Evolutionary conservation across 2,113 vertebrate genomes (phyloP).

Genomic region (Pelvicachromis taeniatus): DNA sequence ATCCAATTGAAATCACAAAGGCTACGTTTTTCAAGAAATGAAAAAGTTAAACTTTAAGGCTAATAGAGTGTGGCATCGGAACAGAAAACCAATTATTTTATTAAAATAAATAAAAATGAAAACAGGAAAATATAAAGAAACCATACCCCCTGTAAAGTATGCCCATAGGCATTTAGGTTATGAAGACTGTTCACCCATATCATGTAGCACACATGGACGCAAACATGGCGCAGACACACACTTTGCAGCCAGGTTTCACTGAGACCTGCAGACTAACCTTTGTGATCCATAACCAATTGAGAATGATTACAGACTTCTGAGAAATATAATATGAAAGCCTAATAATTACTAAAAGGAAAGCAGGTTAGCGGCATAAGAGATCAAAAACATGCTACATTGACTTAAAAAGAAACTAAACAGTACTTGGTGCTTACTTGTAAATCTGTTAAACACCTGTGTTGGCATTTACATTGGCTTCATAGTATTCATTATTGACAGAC

Average conservation of each 20-base stretch:
- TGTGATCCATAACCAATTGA: constrained; percentile 55
- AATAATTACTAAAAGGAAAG: background rate
- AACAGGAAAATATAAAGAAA: background rate
- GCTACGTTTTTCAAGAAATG: background rate
- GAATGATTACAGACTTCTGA: constrained; percentile 43
- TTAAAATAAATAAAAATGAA: background rate
- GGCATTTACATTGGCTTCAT: background rate
- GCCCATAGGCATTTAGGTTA: background rate
- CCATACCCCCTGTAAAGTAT: background rate
- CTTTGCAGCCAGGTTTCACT: background rate
- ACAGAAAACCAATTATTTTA: background rate
- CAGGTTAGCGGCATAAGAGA: background rate
- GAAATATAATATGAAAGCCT: constrained; percentile 12
- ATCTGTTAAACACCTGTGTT: constrained; percentile 12
- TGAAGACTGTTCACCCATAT: constrained; percentile 27
- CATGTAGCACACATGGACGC: constrained; percentile 37
- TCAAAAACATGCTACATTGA: background rate
- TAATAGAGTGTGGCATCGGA: background rate
- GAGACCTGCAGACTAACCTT: constrained; percentile 37
- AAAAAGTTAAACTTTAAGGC: background rate
- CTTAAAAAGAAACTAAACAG: background rate
- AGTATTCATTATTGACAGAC: constrained; percentile 38
- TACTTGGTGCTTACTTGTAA: background rate
- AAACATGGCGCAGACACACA: background rate
- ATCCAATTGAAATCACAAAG: background rate